Base-by-base conservation (phyloP, 2,113 vertebrate genomes). In the Tretioscincus oriximinensis region DNA sequence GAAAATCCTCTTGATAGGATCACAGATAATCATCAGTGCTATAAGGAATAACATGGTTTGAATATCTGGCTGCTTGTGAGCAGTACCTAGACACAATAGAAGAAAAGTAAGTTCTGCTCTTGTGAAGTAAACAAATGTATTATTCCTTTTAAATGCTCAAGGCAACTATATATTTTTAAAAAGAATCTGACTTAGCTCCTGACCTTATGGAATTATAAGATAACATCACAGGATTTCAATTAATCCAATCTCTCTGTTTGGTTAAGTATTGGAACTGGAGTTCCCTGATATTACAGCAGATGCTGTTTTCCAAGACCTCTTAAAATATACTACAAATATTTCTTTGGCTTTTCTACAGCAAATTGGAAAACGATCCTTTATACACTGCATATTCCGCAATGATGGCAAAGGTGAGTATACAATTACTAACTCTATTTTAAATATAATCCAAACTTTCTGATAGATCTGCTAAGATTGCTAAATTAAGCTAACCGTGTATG, bases 341-440 rank as follows among this genome's bases (percentile, higher is more conserved):
- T 60, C 76, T 88, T 45, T 81, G 85, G 45, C 79, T 28, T 93
- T 86, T 86, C 70, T 88, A 54, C 84, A 99, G 98, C 88, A 96
- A 96, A 84, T 83, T 99, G 89, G 97, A 98, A 84, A 96, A 97
- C n/a, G 98, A 99, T 90, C 95, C 96, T 28, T 90, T 99, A 78
- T 99, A 99, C 77, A 97, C 97, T 61, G 97, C 98, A 69, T 99
- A 99, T 90, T 97, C 98, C 67, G 97, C 98, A 83, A 99, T 99
- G 98, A 99, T 99, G 98, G 98, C 97, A 90, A 99, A 99, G 97
- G 98, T 99, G 96, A 91, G 76, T 87, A 81, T 12, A 21, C 63
- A 0, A 81, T 82, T 83, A 84, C 31, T 58, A 58, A 58, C 4
- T 51, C 49, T 51, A 9, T 51, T 51, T 51, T 9, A 51, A 58